Evolutionary conservation across 2,113 vertebrate genomes (phyloP), one percentile per base, ranked within the genome.

Genomic region (Emydura subglobosa): DNA sequence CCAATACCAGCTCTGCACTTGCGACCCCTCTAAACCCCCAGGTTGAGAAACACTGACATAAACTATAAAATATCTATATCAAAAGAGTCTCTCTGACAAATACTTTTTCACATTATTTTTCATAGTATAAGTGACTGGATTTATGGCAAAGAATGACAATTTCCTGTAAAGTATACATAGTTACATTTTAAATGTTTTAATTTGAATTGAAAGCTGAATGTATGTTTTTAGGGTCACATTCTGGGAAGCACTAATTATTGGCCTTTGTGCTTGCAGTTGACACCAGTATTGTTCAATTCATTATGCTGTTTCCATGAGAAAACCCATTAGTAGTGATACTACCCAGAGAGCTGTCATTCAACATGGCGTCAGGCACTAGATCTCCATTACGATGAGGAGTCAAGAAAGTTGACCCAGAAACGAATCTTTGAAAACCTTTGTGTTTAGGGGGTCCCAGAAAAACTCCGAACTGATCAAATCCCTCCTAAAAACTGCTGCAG

Each of bases 171-270:
- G 65, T 59, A 22, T 27, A 83, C 59, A 83, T 50, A 93, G 7
- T 13, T 2, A 42, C 7, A 59, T 90, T 94, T 25, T 76, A 90
- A 90, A 61, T 86, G 6, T 82, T 89, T 87, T n/a, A 47, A 47
- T 94, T 93, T 90, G 87, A 94, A 90, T 96, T 94, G 59, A 92
- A 91, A 87, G 5, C 82, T 85, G 59, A 92, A 94, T 93, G 84
- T 74, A 95, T 85, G 95, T 96, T 94, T 39, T 54, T 87, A 10
- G 72, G 95, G 82, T 93, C 86, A 86, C 49, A 92, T 91, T 51
- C 44, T 80, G n/a, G 55, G 59, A 94, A 91, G 31, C 17, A 53
- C 53, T 94, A 92, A 95, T 97, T 97, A 94, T 39, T 87, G 83
- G 29, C 87, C 85, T 96, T 95, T 87, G 55, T 97, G 51, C 79